These are phyloP conservation scores for Arctopsyche grandis DNA, from an alignment of 1,140 invertebrate genomes.

Conservation along the genomic window DNA sequence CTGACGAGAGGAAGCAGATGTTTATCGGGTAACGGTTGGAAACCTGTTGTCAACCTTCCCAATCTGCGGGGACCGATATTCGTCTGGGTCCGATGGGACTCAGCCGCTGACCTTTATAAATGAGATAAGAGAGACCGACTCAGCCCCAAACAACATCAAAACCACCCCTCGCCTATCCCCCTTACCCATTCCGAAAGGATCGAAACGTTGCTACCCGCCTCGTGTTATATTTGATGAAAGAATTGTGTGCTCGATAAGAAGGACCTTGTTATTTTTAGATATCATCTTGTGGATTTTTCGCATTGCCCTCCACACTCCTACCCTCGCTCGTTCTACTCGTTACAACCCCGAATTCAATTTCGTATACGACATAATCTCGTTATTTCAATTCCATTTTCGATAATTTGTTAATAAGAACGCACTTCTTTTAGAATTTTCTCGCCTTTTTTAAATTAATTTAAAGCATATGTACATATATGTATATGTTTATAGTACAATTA, in stretches of 20 bases:
- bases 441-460: no score
- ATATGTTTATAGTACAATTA: no score
- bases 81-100: slow-evolving; percentile 14
- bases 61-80: neutral
- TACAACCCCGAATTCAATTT: no score
- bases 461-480: no score
- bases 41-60: neutral
- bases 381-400: no score
- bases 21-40: neutral
- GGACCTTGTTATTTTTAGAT: neutral
- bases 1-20: slow-evolving; percentile 19
- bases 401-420: no score
- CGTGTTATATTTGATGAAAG: slow-evolving; percentile 10
- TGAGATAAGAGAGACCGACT: slow-evolving; percentile 13
- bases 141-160: neutral
- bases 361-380: no score
- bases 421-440: no score
- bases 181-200: no score
- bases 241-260: neutral
- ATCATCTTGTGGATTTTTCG: neutral
- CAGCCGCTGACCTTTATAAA: slow-evolving; percentile 18
- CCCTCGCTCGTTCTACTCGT: neutral
- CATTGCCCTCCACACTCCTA: neutral
- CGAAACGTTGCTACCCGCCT: neutral
- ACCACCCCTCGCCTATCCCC: neutral